Evolutionary conservation across 2,888 invertebrate species (phyloP), one percentile per base, ranked within the genome.

Genomic region (Mellilla xanthometata): DNA sequence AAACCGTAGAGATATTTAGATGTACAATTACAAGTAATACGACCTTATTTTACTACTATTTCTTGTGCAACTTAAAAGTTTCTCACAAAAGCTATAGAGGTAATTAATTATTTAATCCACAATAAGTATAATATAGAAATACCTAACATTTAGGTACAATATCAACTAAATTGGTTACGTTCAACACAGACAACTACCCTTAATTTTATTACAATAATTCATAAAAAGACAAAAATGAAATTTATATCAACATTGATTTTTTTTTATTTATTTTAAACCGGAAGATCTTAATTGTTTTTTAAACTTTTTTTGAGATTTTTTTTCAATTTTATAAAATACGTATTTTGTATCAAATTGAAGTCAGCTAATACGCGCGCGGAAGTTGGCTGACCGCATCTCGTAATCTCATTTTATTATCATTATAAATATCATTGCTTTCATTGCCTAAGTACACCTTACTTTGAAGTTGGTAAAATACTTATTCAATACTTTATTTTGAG

Each of bases 361-460:
- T 81, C 87, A 84, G 84, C 86, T 76, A 81, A 79, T 74, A 74
- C 69, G 74, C 81, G 78, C 78, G 68, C 78, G 79, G 75, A 81
- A 75, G 79, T 73, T 74, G 77, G 84, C 84, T 80, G 84, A 85
- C 85, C 67, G 73, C 73, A 71, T 72, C 67, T 65, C 59, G 67
- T 67, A 66, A 71, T 75, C 72, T 65, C 72, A 72, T 67, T 70
- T 74, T 73, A 52, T 54, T 53, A 54, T 69, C 65, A 76, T 80
- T 84, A 87, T 88, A 86, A 86, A 86, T 86, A 87, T 80, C 82
- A 88, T 89, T 86, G 87, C 85, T 89, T 87, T 81, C 80, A 77
- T 81, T 76, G 72, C 71, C 77, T 82, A 55, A 81, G 76, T 81
- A 80, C 77, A 76, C 65, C 80, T 78, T 82, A 72, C 75, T 65